Evolutionary conservation across 2,113 vertebrate species (phyloP).

Genomic region (Xerus inauris): DNA sequence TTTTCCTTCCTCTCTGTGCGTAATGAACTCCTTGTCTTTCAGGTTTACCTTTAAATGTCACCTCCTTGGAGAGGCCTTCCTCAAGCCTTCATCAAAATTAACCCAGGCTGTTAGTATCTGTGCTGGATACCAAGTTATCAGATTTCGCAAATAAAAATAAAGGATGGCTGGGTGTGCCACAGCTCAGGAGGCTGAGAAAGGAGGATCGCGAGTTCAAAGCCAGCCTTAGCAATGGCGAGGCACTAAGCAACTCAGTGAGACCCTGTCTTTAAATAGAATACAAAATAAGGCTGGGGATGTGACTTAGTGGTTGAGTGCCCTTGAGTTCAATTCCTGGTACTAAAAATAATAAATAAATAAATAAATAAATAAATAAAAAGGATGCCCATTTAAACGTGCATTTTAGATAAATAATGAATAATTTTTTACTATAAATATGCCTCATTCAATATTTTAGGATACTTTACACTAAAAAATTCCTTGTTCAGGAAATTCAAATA

Average conservation of each 20-base stretch:
- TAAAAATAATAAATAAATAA: too few relatives aligned
- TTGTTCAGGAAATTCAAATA: not conserved
- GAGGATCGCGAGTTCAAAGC: too few relatives aligned
- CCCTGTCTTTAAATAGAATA: too few relatives aligned
- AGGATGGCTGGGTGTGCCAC: too few relatives aligned
- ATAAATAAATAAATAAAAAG: not conserved
- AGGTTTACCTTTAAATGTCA: not conserved
- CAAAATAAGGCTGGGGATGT: too few relatives aligned
- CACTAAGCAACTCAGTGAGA: too few relatives aligned
- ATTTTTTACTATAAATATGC: not conserved
- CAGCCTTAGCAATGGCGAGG: too few relatives aligned
- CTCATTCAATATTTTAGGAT: not conserved
- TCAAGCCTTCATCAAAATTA: not conserved
- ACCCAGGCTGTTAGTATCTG: not conserved
- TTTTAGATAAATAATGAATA: not conserved
- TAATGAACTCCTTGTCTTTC: not conserved
- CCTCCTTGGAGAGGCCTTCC: not conserved
- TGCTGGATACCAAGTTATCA: not conserved
- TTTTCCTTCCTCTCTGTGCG: not conserved
- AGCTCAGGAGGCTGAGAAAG: too few relatives aligned
- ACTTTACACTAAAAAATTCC: not conserved
- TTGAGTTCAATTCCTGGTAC: too few relatives aligned
- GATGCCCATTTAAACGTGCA: not conserved
- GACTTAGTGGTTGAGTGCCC: too few relatives aligned
- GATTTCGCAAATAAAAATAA: conserved; percentile 21